Evolutionary conservation across 2,888 invertebrate species (phyloP), one percentile per base, ranked within the genome.

Genomic region (Anorthoa munda): DNA sequence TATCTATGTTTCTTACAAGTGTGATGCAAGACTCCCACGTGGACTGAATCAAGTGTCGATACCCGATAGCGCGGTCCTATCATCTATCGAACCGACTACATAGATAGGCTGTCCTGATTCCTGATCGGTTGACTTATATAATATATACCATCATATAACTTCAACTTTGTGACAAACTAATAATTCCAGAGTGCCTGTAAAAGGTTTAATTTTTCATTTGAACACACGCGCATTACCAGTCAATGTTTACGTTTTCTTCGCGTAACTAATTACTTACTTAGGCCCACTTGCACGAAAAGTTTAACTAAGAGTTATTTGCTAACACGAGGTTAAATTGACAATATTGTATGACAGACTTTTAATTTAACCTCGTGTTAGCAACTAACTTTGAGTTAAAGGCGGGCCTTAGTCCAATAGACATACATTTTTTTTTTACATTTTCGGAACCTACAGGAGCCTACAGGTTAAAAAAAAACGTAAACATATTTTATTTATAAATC

Each of bases 21-120:
- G 64, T 84, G 76, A 82, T 72, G 82, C 82, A 83, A 89, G 75
- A 83, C 83, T 84, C 81, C 86, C 87, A 87, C 84, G 83, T 84
- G 67, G 61, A 77, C 56, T 69, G 65, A 74, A 77, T 68, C 67
- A 64, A 70, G 72, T 72, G 84, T 87, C 84, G 63, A 77, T 85
- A 83, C 65, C 81, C 81, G 87, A 87, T 85, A 87, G 66, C 77
- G 51, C 13, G 13, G 46, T 53, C 31, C 69, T 55, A 75, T 79
- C 75, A 39, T 23, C 53, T 46, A 56, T 53, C 59, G 21, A 39
- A n/a, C 50, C 46, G 31, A 61, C 58, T 55, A 59, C 64, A 53
- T 15, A 39, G 48, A 59, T 51, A 66, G n/a, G n/a, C 15, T 69
- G 69, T 23, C 59, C 63, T 56, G 51, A 53, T 79, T 74, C 26